Conservation (phyloP, 1,140 invertebrate genomes). For the Diploscapter pachys region DNA sequence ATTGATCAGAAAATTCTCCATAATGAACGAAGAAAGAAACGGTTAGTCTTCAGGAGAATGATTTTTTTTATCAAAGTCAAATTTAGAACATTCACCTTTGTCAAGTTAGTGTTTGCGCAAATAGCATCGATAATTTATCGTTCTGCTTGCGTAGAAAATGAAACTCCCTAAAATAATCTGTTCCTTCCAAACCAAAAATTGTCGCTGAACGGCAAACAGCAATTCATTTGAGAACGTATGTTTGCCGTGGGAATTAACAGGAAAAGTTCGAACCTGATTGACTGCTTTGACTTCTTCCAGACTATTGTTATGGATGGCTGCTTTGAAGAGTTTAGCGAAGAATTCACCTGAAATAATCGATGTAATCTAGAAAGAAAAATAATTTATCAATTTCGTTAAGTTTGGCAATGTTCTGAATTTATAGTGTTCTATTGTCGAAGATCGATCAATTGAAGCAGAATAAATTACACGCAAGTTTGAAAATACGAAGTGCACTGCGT, state of each 20-base stretch:
- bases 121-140: slow-evolving; percentile 57
- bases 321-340: slow-evolving; percentile 53
- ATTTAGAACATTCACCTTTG: slow-evolving; percentile 43
- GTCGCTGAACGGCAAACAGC: too few species aligned
- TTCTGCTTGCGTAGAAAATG: slow-evolving; percentile 53
- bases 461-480: neutral
- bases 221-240: too few species aligned
- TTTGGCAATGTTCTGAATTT: neutral
- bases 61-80: too few species aligned
- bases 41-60: too few species aligned
- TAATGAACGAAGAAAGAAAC: too few species aligned
- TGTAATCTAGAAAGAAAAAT: neutral
- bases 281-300: slow-evolving; percentile 57
- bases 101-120: slow-evolving; percentile 47
- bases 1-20: too few species aligned
- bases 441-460: neutral
- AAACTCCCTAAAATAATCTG: slow-evolving; percentile 43
- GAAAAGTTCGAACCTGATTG: slow-evolving; percentile 48
- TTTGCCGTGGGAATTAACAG: too few species aligned
- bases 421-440: neutral
- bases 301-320: slow-evolving; percentile 51
- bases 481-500: neutral
- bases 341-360: slow-evolving; percentile 40
- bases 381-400: neutral
- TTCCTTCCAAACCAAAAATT: slow-evolving; percentile 5